Evolutionary conservation across 2,797 vertebrate species (phyloP).

Genomic region (Falco biarmicus): DNA sequence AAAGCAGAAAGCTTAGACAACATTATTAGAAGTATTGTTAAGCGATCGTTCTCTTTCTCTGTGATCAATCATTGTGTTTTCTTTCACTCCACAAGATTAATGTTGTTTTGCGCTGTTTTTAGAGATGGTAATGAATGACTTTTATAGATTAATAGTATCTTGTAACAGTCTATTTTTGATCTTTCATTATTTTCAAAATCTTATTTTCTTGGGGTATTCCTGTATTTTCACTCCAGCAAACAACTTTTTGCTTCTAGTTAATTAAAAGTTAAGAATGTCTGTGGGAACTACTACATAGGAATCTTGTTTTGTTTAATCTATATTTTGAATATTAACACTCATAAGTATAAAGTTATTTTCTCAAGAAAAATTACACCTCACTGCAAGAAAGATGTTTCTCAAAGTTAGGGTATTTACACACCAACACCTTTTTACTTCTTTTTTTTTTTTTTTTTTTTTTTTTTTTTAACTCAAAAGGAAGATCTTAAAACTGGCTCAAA

Average conservation of each 20-base stretch:
- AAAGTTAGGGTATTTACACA: background rate
- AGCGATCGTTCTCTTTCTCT: conserved; percentile 66
- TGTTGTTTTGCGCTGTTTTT: conserved; percentile 66
- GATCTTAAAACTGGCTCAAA: background rate
- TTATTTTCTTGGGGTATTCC: background rate
- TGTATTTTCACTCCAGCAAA: background rate
- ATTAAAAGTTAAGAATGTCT: background rate
- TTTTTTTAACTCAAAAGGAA: background rate
- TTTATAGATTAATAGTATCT: conserved; percentile 52
- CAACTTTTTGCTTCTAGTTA: background rate
- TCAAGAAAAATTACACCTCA: background rate
- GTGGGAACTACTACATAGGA: background rate
- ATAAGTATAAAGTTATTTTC: background rate
- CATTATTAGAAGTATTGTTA: conserved; percentile 70
- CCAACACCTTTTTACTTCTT: background rate
- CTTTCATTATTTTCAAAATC: conserved; percentile 36
- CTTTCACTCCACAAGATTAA: conserved; percentile 74
- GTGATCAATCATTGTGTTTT: conserved; percentile 74
- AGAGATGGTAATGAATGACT: conserved; percentile 60
- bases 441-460: background rate
- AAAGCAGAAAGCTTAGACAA: conserved; percentile 38
- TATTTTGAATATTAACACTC: background rate
- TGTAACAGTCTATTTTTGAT: conserved; percentile 41
- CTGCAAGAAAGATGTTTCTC: background rate
- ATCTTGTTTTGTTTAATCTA: background rate